phyloP scores from a whole-genome alignment of 1,140 invertebrate genomes.

The Steinernema khuongi region DNA sequence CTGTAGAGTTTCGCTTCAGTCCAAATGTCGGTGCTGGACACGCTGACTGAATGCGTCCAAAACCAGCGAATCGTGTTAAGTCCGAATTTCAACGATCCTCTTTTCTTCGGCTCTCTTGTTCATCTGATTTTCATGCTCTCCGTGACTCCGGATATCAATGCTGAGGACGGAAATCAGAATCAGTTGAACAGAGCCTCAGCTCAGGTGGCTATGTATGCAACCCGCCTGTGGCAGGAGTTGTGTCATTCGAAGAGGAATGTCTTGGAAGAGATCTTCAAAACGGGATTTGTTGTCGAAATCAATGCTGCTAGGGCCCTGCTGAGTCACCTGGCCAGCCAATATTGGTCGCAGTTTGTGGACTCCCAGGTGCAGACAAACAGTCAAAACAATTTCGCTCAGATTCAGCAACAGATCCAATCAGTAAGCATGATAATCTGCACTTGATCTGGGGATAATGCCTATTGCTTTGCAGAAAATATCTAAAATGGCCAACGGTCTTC shows the following conservation, averaged over 20 bases:
- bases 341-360: slow-evolving; percentile 86
- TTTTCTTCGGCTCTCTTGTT: slow-evolving; percentile 77
- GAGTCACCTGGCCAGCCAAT: slow-evolving; percentile 74
- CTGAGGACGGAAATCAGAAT: slow-evolving; percentile 27
- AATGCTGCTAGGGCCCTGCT: slow-evolving; percentile 79
- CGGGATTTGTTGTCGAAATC: slow-evolving; percentile 69
- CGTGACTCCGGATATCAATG: slow-evolving; percentile 61
- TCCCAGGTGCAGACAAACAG: slow-evolving; percentile 65
- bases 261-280: slow-evolving; percentile 74
- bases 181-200: slow-evolving; percentile 18
- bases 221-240: slow-evolving; percentile 90
- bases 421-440: slow-evolving; percentile 53
- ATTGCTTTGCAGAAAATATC: slow-evolving; percentile 23
- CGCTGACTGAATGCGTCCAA: slow-evolving; percentile 46
- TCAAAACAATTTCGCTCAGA: slow-evolving; percentile 45
- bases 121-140: slow-evolving; percentile 90
- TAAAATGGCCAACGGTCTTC: slow-evolving; percentile 32
- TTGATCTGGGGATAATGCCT: background rate
- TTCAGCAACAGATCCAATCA: slow-evolving; percentile 88
- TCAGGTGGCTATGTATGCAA: slow-evolving; percentile 72
- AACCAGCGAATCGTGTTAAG: slow-evolving; percentile 74
- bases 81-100: slow-evolving; percentile 66
- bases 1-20: slow-evolving; percentile 34
- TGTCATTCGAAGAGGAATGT: slow-evolving; percentile 92
- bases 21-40: slow-evolving; percentile 56